Evolutionary conservation across 2,888 invertebrate species (phyloP).

Genomic region (Napeogenes sylphis): DNA sequence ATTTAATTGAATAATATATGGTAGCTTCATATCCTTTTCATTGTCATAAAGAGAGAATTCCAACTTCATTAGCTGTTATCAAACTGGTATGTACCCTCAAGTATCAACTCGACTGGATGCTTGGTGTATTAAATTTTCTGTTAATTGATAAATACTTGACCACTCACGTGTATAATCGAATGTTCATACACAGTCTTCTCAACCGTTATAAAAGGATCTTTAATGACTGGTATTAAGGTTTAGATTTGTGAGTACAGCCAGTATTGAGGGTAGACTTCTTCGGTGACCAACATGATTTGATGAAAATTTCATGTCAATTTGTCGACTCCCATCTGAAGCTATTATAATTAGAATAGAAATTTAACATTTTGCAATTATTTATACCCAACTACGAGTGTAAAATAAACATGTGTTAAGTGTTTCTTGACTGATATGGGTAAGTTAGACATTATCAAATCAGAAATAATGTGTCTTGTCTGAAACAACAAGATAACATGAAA

Average conservation of each 20-base stretch:
- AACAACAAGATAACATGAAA: too few relatives aligned
- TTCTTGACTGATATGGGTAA: too few relatives aligned
- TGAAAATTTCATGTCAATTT: constrained; percentile 8
- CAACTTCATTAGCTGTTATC: constrained; percentile 39
- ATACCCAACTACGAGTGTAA: too few relatives aligned
- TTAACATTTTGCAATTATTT: too few relatives aligned
- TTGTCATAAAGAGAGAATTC: constrained; percentile 14
- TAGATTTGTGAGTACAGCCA: constrained; percentile 24
- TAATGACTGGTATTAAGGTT: background rate
- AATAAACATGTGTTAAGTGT: too few relatives aligned
- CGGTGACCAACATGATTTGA: constrained; percentile 16
- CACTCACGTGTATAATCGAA: constrained; percentile 69
- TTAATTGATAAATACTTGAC: constrained; percentile 76
- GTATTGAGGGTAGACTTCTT: constrained; percentile 1
- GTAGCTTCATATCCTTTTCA: background rate
- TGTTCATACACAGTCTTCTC: constrained; percentile 56
- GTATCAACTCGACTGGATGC: constrained; percentile 47
- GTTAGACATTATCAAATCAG: too few relatives aligned
- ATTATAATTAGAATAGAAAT: too few relatives aligned
- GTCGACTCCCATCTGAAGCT: background rate
- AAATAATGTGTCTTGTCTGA: too few relatives aligned
- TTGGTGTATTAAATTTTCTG: constrained; percentile 64
- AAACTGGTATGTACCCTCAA: constrained; percentile 52
- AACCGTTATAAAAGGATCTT: constrained; percentile 23
- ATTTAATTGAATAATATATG: too few relatives aligned